phyloP scores from a whole-genome alignment of 2,888 invertebrate genomes.

The Teinopalpus imperialis region DNA sequence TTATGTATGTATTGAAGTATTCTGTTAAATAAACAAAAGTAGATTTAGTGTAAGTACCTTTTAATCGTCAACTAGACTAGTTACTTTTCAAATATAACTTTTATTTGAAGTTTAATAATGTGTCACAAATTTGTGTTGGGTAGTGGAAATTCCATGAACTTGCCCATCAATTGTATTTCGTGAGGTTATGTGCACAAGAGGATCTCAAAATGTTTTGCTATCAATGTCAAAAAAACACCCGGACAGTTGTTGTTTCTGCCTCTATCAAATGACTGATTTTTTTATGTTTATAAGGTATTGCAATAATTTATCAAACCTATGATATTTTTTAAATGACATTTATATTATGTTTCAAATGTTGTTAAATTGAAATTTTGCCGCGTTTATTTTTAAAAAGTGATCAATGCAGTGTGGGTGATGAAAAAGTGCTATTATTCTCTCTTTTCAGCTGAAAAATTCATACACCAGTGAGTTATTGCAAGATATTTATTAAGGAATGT shows the following conservation, averaged over 20 bases:
- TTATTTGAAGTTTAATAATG: background rate
- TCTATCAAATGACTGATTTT: constrained; percentile 3
- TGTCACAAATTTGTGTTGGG: constrained; percentile 3
- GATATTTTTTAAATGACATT: background rate
- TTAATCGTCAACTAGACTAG: no score
- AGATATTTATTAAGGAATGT: constrained; percentile 22
- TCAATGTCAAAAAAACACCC: constrained; percentile 6
- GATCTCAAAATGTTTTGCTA: constrained; percentile 1
- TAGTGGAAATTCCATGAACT: constrained; percentile 3
- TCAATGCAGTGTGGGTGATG: constrained; percentile 48
- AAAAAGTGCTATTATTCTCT: constrained; percentile 63
- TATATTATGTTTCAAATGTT: no score
- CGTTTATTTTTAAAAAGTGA: constrained; percentile 28
- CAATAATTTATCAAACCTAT: no score
- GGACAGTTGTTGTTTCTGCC: constrained; percentile 7
- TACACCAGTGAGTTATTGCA: constrained; percentile 25
- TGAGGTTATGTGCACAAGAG: constrained; percentile 4
- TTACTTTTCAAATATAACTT: background rate
- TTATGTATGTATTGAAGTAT: constrained; percentile 1
- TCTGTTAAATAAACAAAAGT: background rate
- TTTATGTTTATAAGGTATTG: constrained; percentile 7
- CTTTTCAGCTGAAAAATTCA: constrained; percentile 52
- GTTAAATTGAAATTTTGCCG: no score
- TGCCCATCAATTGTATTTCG: background rate
- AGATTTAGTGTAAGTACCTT: background rate